These are phyloP conservation scores for Rhabdophis nuchalis DNA, from an alignment of 2,797 vertebrate species.

Conservation along the genomic window DNA sequence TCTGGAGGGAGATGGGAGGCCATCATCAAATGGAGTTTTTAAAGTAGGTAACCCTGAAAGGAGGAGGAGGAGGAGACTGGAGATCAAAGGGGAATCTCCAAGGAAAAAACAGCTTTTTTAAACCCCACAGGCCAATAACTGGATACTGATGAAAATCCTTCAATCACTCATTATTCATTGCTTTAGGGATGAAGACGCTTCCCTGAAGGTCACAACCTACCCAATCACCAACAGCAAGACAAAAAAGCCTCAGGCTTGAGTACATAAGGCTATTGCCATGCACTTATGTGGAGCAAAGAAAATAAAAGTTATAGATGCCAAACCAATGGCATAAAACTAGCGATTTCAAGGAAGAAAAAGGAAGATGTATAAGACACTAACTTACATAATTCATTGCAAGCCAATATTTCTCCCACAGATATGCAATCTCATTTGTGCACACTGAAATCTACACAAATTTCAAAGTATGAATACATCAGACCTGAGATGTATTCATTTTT, in stretches of 20 bases:
- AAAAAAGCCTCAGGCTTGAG: background rate
- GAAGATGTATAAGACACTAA: background rate
- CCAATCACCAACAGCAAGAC: background rate
- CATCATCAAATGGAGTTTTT: background rate
- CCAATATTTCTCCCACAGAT: background rate
- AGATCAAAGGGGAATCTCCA: slow-evolving; percentile 6
- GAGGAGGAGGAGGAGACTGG: background rate
- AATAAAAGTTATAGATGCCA: background rate
- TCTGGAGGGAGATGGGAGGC: background rate
- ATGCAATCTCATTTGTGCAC: background rate
- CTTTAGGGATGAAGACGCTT: background rate
- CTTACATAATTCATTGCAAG: background rate
- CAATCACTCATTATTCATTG: background rate
- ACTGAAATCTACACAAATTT: background rate
- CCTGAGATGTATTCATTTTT: background rate
- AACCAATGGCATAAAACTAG: background rate
- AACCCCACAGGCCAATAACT: background rate
- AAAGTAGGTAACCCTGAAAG: background rate
- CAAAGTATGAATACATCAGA: background rate
- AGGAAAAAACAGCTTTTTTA: background rate
- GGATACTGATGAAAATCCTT: background rate
- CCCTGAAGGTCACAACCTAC: background rate
- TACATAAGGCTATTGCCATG: background rate
- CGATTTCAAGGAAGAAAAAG: background rate
- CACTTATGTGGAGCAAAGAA: background rate